A percentile compares a stretch with the other conserved stretches of the same genome.
Evolutionary conservation across 2,888 invertebrate genomes (phyloP).

Genomic region (Melikaiella ostensackeni): DNA sequence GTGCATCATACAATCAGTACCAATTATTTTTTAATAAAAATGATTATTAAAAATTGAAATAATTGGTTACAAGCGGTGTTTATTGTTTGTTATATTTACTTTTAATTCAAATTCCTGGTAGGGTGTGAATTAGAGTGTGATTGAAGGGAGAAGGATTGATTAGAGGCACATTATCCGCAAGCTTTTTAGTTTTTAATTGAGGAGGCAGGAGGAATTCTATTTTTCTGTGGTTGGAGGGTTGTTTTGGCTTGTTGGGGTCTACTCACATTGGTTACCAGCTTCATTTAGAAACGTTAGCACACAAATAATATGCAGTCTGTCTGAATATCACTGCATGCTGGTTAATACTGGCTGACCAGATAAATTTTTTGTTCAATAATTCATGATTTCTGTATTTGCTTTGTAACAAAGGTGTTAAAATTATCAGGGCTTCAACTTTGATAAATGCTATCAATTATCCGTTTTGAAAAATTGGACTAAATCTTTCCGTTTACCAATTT

Average conservation of each 20-base stretch:
- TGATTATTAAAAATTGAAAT: neutral
- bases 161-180: conserved; percentile 5
- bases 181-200: conserved; percentile 30
- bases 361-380: neutral
- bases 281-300: conserved; percentile 15
- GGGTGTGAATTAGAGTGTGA: conserved; percentile 25
- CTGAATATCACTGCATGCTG: conserved; percentile 25
- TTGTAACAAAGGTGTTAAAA: neutral
- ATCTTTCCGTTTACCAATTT: neutral
- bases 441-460: too few species aligned
- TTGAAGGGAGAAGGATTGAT: conserved; percentile 18
- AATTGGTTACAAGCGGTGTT: neutral
- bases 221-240: conserved; percentile 10
- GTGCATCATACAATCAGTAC: conserved; percentile 27
- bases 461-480: neutral
- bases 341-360: neutral
- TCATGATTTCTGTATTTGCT: neutral
- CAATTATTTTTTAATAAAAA: conserved; percentile 18
- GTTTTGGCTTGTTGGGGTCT: conserved; percentile 21
- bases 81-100: conserved; percentile 1
- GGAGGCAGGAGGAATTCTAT: neutral
- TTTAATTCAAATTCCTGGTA: neutral
- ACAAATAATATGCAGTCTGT: conserved; percentile 12
- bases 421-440: neutral
- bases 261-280: conserved; percentile 29